phyloP scores from a whole-genome alignment of 30 jellyfish, hydroid and myxozoan genomes.

The Chrysaora quinquecirrha region DNA sequence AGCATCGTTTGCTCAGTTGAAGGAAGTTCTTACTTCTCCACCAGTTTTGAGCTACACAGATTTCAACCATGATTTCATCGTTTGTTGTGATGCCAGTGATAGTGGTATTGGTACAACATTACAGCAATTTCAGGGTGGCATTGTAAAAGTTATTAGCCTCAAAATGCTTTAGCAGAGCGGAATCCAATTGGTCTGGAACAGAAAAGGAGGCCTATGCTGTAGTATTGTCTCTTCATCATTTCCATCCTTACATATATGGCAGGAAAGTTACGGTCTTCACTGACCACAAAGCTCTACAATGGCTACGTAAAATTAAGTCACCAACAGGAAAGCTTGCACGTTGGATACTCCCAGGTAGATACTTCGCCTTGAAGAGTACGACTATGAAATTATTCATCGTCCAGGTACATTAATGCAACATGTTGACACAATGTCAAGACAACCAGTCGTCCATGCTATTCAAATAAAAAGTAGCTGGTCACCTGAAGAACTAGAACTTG shows the following conservation, averaged over 20 bases:
- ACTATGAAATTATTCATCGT: not conserved
- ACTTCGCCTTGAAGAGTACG: slow-evolving; percentile 10
- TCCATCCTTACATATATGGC: slow-evolving; percentile 17
- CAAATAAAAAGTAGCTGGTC: not conserved
- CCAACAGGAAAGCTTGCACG: slow-evolving; percentile 11
- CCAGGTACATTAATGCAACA: slow-evolving; percentile 29
- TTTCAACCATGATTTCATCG: not conserved
- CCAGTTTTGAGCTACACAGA: slow-evolving; percentile 6
- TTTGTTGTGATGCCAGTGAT: slow-evolving; percentile 22
- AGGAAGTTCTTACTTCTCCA: not conserved
- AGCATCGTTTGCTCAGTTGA: not conserved
- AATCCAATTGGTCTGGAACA: slow-evolving; percentile 8
- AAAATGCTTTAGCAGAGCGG: not conserved
- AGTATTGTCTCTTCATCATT: slow-evolving; percentile 8
- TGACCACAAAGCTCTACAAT: slow-evolving; percentile 20
- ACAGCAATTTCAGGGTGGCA: slow-evolving; percentile 7
- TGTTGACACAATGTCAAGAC: slow-evolving; percentile 17
- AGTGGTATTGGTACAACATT: slow-evolving; percentile 22
- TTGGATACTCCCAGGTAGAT: too few species aligned
- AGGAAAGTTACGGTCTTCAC: not conserved
- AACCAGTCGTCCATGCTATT: slow-evolving; percentile 3
- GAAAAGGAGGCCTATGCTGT: slow-evolving; percentile 20
- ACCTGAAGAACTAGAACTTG: not conserved
- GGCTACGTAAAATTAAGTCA: slow-evolving; percentile 12
- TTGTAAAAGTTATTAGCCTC: not conserved